phyloP scores from a whole-genome alignment of 1,140 invertebrate species.

The Saxidomus purpurata region DNA sequence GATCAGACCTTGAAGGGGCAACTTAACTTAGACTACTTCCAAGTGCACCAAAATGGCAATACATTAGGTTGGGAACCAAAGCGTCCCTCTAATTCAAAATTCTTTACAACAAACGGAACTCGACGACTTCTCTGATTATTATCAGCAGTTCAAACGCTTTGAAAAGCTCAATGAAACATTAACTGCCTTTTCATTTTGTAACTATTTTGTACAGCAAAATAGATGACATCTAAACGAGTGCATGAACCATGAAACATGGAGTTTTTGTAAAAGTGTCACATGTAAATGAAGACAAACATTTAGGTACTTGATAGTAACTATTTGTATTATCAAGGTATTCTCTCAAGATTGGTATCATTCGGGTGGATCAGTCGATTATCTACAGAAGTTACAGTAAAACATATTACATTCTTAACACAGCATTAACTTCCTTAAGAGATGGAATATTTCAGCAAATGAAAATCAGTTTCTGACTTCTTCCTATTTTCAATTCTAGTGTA shows the following conservation, averaged over 20 bases:
- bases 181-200: slow-evolving; percentile 11
- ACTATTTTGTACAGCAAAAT: not conserved
- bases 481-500: too few relatives aligned
- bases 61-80: too few relatives aligned
- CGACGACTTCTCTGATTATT: not conserved
- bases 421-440: too few relatives aligned
- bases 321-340: slow-evolving; percentile 3
- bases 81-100: too few relatives aligned
- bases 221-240: not conserved
- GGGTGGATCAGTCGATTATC: not conserved
- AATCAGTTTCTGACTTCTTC: too few relatives aligned
- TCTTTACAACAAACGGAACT: too few relatives aligned
- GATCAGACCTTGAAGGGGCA: too few relatives aligned
- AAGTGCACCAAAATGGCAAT: too few relatives aligned
- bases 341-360: not conserved
- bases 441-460: too few relatives aligned
- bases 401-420: too few relatives aligned
- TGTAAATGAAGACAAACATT: not conserved
- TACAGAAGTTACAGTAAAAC: not conserved
- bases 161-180: not conserved
- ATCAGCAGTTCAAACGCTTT: not conserved
- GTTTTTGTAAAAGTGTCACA: slow-evolving; percentile 16
- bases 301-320: not conserved
- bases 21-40: too few relatives aligned
- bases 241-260: not conserved